Percentiles rank a stretch among this genome's conserved stretches.
These are phyloP conservation scores for Engystomops pustulosus DNA, from an alignment of 2,113 vertebrate genomes.

Conservation along the genomic window DNA sequence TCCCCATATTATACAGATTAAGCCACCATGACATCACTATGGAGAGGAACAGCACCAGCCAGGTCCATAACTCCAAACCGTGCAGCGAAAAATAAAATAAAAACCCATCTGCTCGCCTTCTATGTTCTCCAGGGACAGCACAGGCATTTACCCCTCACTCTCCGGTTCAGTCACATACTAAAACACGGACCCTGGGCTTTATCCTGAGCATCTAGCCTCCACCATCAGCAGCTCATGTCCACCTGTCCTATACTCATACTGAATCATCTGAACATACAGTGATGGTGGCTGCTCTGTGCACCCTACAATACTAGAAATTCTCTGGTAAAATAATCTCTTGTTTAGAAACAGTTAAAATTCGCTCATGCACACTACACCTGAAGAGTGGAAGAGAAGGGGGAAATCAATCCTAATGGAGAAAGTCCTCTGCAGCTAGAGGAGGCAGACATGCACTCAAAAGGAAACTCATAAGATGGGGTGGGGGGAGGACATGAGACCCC, in stretches of 20 bases:
- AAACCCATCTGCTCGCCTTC: not conserved
- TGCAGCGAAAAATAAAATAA: not conserved
- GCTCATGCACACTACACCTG: slow-evolving; percentile 29
- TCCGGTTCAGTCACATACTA: not conserved
- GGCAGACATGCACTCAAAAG: slow-evolving; percentile 62
- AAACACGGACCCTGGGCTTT: not conserved
- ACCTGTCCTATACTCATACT: no score
- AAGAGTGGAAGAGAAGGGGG: slow-evolving; percentile 11
- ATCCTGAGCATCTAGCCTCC: not conserved
- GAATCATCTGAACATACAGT: not conserved
- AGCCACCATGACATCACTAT: not conserved
- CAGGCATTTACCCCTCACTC: not conserved
- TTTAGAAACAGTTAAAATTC: slow-evolving; percentile 21
- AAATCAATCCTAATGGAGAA: slow-evolving; percentile 63
- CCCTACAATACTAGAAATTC: slow-evolving; percentile 63
- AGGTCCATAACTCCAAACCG: not conserved
- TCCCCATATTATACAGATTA: not conserved
- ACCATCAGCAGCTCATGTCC: slow-evolving; percentile 2
- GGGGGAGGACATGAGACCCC: slow-evolving; percentile 45
- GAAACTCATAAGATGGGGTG: slow-evolving; percentile 14
- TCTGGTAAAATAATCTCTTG: slow-evolving; percentile 56
- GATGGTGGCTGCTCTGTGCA: slow-evolving; percentile 35
- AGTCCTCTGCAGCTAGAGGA: slow-evolving; percentile 66
- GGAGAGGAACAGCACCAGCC: not conserved
- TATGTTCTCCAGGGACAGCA: slow-evolving; percentile 35